Evolutionary conservation across 1,140 invertebrate genomes (phyloP).

Genomic region (Sminthurides bifidus): DNA sequence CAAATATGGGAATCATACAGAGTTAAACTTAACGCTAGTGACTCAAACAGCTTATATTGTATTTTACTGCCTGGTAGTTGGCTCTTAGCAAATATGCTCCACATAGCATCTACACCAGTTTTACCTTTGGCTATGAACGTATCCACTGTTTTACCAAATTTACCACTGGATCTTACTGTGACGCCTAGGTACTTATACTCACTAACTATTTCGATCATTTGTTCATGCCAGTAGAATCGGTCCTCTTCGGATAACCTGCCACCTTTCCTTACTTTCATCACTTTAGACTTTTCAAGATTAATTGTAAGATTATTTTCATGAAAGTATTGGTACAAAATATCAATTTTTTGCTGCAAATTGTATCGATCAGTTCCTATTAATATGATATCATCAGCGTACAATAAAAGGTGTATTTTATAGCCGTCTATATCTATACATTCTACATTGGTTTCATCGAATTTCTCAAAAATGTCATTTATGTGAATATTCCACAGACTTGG

Average conservation of each 20-base stretch:
- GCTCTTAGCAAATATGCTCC: not conserved
- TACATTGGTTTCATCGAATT: not conserved
- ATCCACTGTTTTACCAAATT: not conserved
- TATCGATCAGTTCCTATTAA: not conserved
- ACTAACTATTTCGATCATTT: slow-evolving; percentile 6
- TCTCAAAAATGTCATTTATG: slow-evolving; percentile 20
- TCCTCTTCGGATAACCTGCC: not conserved
- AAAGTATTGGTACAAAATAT: slow-evolving; percentile 4
- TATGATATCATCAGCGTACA: slow-evolving; percentile 14
- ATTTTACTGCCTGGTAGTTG: not conserved
- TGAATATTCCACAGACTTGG: slow-evolving; percentile 28
- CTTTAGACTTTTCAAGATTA: slow-evolving; percentile 13
- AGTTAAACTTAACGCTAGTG: not conserved
- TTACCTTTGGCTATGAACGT: not conserved
- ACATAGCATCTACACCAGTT: not conserved
- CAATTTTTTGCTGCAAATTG: slow-evolving; percentile 12
- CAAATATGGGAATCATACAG: not conserved
- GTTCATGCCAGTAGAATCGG: not conserved
- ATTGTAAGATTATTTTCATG: not conserved
- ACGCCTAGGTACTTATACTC: slow-evolving; percentile 13
- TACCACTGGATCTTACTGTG: not conserved
- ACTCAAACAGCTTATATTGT: too few relatives aligned
- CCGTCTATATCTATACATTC: not conserved
- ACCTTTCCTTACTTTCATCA: slow-evolving; percentile 5
- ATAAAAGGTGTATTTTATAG: slow-evolving; percentile 2